Base-by-base conservation (phyloP, 2,113 vertebrate genomes). In the Crotophaga sulcirostris region DNA sequence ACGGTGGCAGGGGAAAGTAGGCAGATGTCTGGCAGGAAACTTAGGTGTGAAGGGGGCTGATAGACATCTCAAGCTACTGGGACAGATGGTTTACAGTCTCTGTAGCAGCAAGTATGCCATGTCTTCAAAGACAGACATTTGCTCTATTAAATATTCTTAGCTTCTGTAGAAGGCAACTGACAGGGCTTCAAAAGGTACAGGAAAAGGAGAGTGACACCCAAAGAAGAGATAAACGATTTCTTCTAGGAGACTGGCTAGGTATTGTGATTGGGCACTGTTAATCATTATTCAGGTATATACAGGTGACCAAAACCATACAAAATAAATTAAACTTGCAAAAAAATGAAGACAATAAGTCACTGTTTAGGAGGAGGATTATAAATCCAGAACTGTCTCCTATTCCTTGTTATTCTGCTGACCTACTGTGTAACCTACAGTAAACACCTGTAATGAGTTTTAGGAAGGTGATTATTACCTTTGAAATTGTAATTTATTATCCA, bases 1-100 rank as follows among this genome's bases (percentile, higher is more conserved):
- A 4, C 0, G 1, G 45, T 12, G 3, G 36, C 42, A 28, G 60
- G 67, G 86, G 16, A 45, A 72, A 62, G 89, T 13, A 26, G 91
- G 84, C 95, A 94, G 89, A 54, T 94, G 91, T 82, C 91, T 95
- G 94, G 91, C 91, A 87, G 81, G 74, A 76, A 78, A 44, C 15
- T 3, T 0, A 10, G 49, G 34, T 91, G 83, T 58, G 95, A 84
- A 89, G 49, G 54, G 36, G 64, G 29, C 59, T 92, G 96, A 49
- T 36, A 94, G 96, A 92, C 85, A 0, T 42, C 64, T 58, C 38
- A 15, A 13, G 70, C 90, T 73, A 3, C 63, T 86, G 90, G 76
- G 28, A 83, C 95, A 94, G 94, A 92, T 95, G 96, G 95, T 52
- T 82, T 60, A 84, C 56, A 29, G 0, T 72, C 55, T 64, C 63